Evolutionary conservation across 2,888 invertebrate genomes (phyloP), one percentile per base, ranked within the genome.

Genomic region (Cephus pygmeus): DNA sequence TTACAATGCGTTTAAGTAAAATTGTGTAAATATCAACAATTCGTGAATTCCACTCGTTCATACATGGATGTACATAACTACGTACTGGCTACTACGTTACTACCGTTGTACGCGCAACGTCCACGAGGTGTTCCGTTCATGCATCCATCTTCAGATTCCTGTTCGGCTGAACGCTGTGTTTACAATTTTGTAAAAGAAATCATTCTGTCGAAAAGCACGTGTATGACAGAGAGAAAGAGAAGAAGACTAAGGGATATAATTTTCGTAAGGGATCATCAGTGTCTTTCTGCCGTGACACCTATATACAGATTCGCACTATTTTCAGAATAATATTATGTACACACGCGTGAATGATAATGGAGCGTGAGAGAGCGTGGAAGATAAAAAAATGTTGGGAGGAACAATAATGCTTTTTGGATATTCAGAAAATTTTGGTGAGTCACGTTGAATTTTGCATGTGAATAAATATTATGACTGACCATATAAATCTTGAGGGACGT

Each of bases 1-100:
- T 56, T 56, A 56, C 23, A 56, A 56, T 56, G 40, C 23, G 23
- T 56, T 56, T 56, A 9, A 23, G 1, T 23, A 56, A 23, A 56
- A 56, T 56, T 56, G 40, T 23, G 23, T 56, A 56, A 56, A 56
- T 56, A 56, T 56, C 15, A 56, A 56, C 40, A 23, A 56, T 56
- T 56, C 40, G 40, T 56, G 40, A 56, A 56, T 15, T 6, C 6
- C 23, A 56, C 40, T 56, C 40, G 40, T 56, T 56, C 40, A 56
- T 56, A 56, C 40, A 56, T 56, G 40, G 40, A 56, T 56, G 23
- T 56, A 56, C 23, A 56, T 9, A 23, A 56, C 40, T 23, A 56
- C 40, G 40, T 56, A 56, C 40, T 56, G 23, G 40, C 40, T 71
- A 71, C 71, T 71, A 71, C 71, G 71, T 71, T 71, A 71, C 71